These are phyloP conservation scores for Sardina pilchardus DNA, from an alignment of 2,113 vertebrate genomes.

Conservation along the genomic window DNA sequence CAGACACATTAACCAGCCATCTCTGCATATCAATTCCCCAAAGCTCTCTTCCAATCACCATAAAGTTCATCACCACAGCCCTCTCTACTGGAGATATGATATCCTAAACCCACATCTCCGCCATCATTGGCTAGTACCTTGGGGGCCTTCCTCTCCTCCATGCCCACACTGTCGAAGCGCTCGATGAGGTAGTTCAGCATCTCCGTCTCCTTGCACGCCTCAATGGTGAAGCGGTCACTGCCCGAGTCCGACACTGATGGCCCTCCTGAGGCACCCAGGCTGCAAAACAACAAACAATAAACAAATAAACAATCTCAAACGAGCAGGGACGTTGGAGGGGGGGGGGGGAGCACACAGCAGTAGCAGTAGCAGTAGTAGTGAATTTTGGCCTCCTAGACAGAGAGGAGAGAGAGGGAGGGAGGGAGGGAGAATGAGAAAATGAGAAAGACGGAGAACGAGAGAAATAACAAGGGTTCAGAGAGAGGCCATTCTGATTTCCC, in stretches of 20 bases:
- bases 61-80: background rate
- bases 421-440: background rate
- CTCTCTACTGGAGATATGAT: background rate
- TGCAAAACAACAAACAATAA: conserved; percentile 35
- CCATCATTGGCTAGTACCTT: conserved; percentile 82
- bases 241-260: conserved; percentile 81
- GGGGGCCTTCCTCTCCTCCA: conserved; percentile 98
- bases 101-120: too few species aligned
- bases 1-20: background rate
- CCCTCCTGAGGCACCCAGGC: conserved; percentile 77
- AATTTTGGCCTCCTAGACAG: background rate
- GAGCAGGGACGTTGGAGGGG: background rate
- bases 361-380: background rate
- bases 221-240: conserved; percentile 95
- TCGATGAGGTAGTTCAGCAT: conserved; percentile 99
- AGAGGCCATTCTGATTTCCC: background rate
- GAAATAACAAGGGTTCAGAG: conserved; percentile 4
- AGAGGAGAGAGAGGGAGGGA: background rate
- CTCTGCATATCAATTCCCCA: background rate
- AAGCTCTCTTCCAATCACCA: background rate
- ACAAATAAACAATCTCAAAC: background rate
- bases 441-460: conserved; percentile 7
- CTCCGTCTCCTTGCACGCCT: conserved; percentile 95
- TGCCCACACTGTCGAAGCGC: conserved; percentile 98
- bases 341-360: background rate